phyloP scores from a whole-genome alignment of 2,888 invertebrate species.

The Calephelis perditalis region DNA sequence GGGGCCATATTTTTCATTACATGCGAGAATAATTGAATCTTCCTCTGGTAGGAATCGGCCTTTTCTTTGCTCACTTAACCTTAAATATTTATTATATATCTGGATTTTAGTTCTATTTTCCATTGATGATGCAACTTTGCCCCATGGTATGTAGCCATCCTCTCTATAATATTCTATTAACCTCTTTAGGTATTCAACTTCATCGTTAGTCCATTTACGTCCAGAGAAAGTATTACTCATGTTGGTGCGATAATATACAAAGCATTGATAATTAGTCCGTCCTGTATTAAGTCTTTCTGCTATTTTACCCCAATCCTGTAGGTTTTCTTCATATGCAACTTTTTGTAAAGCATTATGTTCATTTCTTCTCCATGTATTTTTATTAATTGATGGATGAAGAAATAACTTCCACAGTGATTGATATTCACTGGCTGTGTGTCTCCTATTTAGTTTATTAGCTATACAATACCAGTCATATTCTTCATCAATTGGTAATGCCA shows the following conservation, averaged over 20 bases:
- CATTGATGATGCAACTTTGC: slow-evolving; percentile 80
- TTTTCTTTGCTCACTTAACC: slow-evolving; percentile 63
- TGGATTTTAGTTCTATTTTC: slow-evolving; percentile 81
- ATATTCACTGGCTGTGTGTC: slow-evolving; percentile 82
- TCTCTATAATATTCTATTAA: slow-evolving; percentile 80
- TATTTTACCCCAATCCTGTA: slow-evolving; percentile 83
- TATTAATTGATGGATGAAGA: slow-evolving; percentile 83
- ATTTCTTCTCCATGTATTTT: slow-evolving; percentile 44
- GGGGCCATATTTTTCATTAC: slow-evolving; percentile 78
- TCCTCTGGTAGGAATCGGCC: slow-evolving; percentile 83
- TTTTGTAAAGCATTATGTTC: slow-evolving; percentile 47
- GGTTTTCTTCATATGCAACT: slow-evolving; percentile 48
- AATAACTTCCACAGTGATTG: slow-evolving; percentile 84
- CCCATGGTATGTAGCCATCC: slow-evolving; percentile 86
- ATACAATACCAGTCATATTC: slow-evolving; percentile 80
- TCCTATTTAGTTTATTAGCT: slow-evolving; percentile 59
- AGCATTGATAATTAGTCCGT: slow-evolving; percentile 84
- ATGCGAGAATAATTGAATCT: slow-evolving; percentile 80
- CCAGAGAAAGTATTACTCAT: slow-evolving; percentile 45
- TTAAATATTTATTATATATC: slow-evolving; percentile 78
- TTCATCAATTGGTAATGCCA: slow-evolving; percentile 51
- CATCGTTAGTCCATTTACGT: slow-evolving; percentile 81
- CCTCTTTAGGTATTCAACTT: slow-evolving; percentile 81
- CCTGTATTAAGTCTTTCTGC: slow-evolving; percentile 74
- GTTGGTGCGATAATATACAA: slow-evolving; percentile 80